Percentiles rank a stretch among this genome's conserved stretches.
Evolutionary conservation across 2,797 vertebrate species (phyloP).

Genomic region (Acanthurus lineatus): DNA sequence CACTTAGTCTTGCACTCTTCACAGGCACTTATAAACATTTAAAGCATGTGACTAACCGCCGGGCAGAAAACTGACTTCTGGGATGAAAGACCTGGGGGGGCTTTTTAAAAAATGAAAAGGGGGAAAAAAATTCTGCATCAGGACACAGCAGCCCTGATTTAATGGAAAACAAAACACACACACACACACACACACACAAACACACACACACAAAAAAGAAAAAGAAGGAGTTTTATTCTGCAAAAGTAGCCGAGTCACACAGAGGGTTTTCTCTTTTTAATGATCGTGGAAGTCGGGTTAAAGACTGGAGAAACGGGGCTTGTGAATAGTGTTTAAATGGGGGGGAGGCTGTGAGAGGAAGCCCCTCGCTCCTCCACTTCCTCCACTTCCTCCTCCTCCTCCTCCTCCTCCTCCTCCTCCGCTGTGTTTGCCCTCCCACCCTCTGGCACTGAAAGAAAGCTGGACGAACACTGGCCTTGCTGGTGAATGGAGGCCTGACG

Average conservation of each 20-base stretch:
- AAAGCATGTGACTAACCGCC: constrained; percentile 76
- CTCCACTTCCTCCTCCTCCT: constrained; percentile 11
- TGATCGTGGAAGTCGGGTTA: constrained; percentile 13
- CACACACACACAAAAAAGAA: neutral
- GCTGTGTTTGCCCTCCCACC: constrained; percentile 41
- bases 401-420: constrained; percentile 36
- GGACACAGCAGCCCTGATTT: constrained; percentile 65
- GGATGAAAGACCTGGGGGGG: constrained; percentile 63
- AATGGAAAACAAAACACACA: constrained; percentile 51
- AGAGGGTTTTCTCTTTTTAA: constrained; percentile 63
- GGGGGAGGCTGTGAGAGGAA: constrained; percentile 50
- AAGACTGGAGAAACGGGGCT: constrained; percentile 35
- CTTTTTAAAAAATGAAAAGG: constrained; percentile 72
- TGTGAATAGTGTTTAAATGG: constrained; percentile 55
- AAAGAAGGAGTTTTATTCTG: constrained; percentile 36
- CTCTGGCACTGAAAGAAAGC: constrained; percentile 53
- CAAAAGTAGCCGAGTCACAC: constrained; percentile 56
- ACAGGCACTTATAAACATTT: constrained; percentile 77
- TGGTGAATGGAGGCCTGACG: constrained; percentile 75
- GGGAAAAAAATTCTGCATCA: constrained; percentile 52
- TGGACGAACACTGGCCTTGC: constrained; percentile 67
- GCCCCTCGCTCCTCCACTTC: constrained; percentile 22
- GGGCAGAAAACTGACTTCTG: constrained; percentile 68
- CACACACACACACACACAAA: too few species aligned
- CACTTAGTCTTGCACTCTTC: constrained; percentile 69